Conservation (phyloP, 2,113 vertebrate species). For the Tetrax tetrax region DNA sequence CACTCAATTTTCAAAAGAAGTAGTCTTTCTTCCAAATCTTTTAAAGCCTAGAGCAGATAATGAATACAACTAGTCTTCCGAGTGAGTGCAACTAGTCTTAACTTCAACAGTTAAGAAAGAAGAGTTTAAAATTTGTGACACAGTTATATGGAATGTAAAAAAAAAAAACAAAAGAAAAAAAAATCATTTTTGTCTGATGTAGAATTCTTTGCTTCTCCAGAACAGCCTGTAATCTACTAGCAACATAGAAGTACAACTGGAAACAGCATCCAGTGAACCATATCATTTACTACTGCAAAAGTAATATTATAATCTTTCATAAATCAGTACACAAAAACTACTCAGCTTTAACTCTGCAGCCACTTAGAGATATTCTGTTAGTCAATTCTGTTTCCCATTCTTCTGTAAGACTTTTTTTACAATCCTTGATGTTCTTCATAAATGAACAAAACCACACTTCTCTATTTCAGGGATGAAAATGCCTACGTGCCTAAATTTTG, state of each 20-base stretch:
- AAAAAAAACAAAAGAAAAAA: not conserved
- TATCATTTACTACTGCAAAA: not conserved
- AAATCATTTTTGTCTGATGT: fast-evolving
- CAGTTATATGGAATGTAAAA: not conserved
- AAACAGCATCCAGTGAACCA: not conserved
- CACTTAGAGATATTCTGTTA: not conserved
- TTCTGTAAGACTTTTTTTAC: not conserved
- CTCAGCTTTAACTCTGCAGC: not conserved
- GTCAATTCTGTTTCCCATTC: not conserved
- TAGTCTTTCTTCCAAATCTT: not conserved
- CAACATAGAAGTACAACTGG: not conserved
- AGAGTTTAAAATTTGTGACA: not conserved
- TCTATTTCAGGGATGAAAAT: not conserved
- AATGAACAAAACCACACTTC: not conserved
- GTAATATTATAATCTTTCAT: not conserved
- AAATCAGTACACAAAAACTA: not conserved
- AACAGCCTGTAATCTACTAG: not conserved
- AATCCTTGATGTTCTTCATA: not conserved
- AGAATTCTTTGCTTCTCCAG: not conserved
- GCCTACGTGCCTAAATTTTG: not conserved
- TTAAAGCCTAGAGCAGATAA: not conserved
- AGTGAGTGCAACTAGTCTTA: too few species aligned
- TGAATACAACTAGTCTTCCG: not conserved
- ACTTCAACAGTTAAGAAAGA: too few species aligned
- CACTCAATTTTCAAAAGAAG: not conserved